phyloP scores from a whole-genome alignment of 2,888 invertebrate species.

The Ectobius pallidus region DNA sequence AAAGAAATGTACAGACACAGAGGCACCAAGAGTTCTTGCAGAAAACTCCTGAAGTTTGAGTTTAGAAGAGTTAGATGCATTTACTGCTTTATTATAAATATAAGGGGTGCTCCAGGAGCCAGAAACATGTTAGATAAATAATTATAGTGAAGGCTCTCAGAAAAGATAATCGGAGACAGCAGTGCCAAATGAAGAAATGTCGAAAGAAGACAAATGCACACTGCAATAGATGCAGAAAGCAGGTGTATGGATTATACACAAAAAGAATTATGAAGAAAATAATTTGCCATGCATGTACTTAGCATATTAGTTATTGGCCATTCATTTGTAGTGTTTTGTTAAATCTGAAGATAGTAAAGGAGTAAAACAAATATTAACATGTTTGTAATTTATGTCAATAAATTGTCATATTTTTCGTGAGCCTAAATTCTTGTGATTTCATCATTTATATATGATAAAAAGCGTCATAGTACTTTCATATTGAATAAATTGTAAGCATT shows the following conservation, averaged over 20 bases:
- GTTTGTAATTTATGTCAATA: too few species aligned
- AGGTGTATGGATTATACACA: background rate
- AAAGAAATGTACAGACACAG: background rate
- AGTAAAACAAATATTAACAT: too few species aligned
- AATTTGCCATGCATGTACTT: background rate
- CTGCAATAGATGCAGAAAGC: background rate
- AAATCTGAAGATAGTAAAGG: too few species aligned
- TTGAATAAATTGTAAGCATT: too few species aligned
- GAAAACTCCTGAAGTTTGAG: background rate
- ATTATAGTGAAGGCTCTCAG: background rate
- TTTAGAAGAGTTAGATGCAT: too few species aligned
- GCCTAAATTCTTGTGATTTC: too few species aligned
- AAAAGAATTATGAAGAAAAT: background rate
- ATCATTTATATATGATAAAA: too few species aligned
- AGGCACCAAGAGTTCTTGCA: background rate
- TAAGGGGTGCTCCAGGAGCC: background rate
- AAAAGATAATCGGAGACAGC: too few species aligned
- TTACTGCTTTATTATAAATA: background rate
- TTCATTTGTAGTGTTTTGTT: too few species aligned
- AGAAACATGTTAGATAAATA: background rate
- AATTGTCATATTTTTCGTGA: too few species aligned
- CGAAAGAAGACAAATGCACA: background rate
- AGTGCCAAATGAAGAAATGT: background rate
- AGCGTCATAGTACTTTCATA: too few species aligned
- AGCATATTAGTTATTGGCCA: too few species aligned